Conservation (phyloP, 2,797 vertebrate genomes). For the Myotis myotis region DNA sequence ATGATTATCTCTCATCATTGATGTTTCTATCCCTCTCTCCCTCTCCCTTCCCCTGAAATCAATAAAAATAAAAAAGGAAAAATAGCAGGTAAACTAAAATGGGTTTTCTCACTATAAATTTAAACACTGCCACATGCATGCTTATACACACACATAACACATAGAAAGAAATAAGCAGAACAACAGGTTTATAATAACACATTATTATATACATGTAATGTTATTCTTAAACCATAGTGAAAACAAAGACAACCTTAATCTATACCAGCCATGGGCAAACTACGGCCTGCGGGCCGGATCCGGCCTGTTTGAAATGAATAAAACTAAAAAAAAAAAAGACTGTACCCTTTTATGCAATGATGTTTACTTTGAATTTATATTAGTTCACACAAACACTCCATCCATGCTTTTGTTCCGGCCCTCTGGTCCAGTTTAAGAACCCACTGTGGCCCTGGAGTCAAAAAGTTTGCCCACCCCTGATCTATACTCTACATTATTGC, state of each 20-base stretch:
- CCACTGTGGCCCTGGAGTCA: too few species aligned
- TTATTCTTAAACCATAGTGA: background rate
- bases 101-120: background rate
- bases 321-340: too few species aligned
- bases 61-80: background rate
- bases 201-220: background rate
- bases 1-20: too few species aligned
- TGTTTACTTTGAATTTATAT: too few species aligned
- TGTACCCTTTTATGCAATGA: too few species aligned
- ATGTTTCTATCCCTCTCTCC: too few species aligned
- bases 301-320: too few species aligned
- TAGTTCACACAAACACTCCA: too few species aligned
- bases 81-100: constrained; percentile 27
- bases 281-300: too few species aligned
- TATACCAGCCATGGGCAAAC: background rate
- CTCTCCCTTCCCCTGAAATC: too few species aligned
- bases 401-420: too few species aligned
- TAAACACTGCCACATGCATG: background rate
- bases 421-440: too few species aligned
- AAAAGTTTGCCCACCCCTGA: background rate
- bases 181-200: background rate
- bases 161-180: background rate
- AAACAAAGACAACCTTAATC: constrained; percentile 1
- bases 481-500: background rate
- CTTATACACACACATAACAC: background rate